Conservation (phyloP, 2,888 invertebrate genomes). For the Timema podura region DNA sequence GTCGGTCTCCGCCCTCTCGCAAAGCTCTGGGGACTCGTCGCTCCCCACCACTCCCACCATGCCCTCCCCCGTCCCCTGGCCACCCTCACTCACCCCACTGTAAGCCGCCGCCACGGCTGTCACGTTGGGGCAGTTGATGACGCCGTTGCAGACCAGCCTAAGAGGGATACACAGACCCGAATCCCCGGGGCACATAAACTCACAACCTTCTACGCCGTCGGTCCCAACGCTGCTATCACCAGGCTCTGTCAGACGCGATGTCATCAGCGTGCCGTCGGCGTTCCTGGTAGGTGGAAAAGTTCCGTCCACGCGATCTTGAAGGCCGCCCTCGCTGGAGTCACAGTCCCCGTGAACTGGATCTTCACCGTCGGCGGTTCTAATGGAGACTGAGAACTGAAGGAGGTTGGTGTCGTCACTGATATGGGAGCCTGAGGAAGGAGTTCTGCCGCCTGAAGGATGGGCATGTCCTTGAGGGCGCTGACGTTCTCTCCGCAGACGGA, state of each 20-base stretch:
- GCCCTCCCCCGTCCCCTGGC: slow-evolving; percentile 43
- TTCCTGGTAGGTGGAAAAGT: slow-evolving; percentile 77
- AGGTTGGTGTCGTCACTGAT: slow-evolving; percentile 23
- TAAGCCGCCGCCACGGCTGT: slow-evolving; percentile 46
- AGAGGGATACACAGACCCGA: slow-evolving; percentile 79
- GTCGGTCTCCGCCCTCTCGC: slow-evolving; percentile 51
- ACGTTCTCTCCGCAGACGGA: slow-evolving; percentile 85
- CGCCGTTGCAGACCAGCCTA: slow-evolving; percentile 79
- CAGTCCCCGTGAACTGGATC: slow-evolving; percentile 53
- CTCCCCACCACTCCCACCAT: slow-evolving; percentile 48
- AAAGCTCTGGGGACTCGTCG: slow-evolving; percentile 74
- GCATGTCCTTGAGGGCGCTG: slow-evolving; percentile 71
- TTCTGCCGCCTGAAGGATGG: slow-evolving; percentile 74
- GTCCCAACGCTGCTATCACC: slow-evolving; percentile 10
- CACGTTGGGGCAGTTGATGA: slow-evolving; percentile 76
- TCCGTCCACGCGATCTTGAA: slow-evolving; percentile 91
- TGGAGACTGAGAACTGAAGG: neutral
- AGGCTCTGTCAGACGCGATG: slow-evolving; percentile 64
- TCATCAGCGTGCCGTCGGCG: slow-evolving; percentile 73
- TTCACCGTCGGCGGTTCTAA: slow-evolving; percentile 33
- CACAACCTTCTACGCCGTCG: slow-evolving; percentile 60
- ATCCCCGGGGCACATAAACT: slow-evolving; percentile 83
- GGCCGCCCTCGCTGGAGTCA: slow-evolving; percentile 73
- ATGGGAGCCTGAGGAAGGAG: slow-evolving; percentile 44
- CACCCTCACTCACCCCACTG: slow-evolving; percentile 34